Evolutionary conservation across 2,113 vertebrate genomes (phyloP).

Genomic region (Gila orcuttii): DNA sequence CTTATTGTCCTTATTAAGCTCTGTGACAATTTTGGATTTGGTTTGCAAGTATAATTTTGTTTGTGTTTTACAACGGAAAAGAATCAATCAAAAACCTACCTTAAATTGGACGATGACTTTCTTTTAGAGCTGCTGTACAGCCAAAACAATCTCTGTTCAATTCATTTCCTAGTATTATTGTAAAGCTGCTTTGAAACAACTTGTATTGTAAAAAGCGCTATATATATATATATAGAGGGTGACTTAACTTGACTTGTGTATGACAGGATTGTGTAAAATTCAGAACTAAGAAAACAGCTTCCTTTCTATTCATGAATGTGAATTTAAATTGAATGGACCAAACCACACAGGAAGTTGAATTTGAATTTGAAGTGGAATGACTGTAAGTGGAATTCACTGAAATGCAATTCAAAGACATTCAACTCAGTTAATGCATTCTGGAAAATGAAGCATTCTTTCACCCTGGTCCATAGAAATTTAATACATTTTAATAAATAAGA

Average conservation of each 20-base stretch:
- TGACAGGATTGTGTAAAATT: not conserved
- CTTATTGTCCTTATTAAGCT: not conserved
- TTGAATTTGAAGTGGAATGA: no score
- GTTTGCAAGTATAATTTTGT: not conserved
- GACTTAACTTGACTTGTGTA: not conserved
- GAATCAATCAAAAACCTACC: no score
- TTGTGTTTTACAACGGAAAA: no score
- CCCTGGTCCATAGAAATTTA: not conserved
- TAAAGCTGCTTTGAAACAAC: no score
- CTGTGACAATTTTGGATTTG: not conserved
- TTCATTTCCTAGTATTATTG: no score
- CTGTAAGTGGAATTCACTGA: not conserved
- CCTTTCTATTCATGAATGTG: not conserved
- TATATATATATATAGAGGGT: no score
- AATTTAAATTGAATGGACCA: not conserved
- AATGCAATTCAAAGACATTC: not conserved
- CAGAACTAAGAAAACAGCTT: not conserved
- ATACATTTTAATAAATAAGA: no score
- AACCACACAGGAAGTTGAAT: not conserved
- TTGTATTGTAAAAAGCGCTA: no score
- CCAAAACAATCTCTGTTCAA: no score
- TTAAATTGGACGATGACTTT: no score
- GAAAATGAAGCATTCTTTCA: not conserved
- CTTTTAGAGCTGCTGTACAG: no score
- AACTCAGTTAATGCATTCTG: not conserved